Conservation (phyloP, 2,797 vertebrate genomes). For the Manis javanica region DNA sequence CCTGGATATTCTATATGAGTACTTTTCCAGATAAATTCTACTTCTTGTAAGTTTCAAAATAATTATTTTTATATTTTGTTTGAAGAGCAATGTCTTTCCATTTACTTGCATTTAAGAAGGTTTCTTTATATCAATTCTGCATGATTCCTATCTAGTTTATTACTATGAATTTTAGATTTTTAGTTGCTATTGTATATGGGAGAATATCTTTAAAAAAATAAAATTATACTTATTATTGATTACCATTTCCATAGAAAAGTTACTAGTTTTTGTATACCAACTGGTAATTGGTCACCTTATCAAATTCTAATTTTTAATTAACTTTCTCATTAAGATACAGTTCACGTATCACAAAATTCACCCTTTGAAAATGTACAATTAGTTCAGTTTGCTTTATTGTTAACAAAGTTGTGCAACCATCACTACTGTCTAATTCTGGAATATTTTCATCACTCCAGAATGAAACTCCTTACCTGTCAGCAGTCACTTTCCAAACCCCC, state of each 20-base stretch:
- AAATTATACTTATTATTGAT: background rate
- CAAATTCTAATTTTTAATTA: background rate
- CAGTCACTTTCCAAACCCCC: background rate
- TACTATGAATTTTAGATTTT: background rate
- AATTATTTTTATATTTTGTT: background rate
- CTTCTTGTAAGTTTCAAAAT: background rate
- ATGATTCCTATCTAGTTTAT: background rate
- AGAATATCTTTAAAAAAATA: background rate
- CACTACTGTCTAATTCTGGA: background rate
- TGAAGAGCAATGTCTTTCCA: background rate
- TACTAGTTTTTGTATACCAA: background rate
- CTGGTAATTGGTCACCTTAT: background rate
- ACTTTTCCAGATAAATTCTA: background rate
- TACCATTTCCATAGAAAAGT: background rate
- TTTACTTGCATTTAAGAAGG: background rate
- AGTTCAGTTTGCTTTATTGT: background rate
- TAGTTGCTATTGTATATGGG: background rate
- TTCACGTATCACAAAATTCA: background rate
- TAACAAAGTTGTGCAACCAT: background rate
- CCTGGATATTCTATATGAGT: background rate
- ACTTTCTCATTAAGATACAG: background rate
- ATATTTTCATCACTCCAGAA: background rate
- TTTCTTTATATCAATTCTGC: background rate
- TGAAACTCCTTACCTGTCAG: no score
- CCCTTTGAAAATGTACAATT: background rate